Base-by-base conservation (phyloP, 2,888 invertebrate species). In the Lordiphosa andalusiaca region DNA sequence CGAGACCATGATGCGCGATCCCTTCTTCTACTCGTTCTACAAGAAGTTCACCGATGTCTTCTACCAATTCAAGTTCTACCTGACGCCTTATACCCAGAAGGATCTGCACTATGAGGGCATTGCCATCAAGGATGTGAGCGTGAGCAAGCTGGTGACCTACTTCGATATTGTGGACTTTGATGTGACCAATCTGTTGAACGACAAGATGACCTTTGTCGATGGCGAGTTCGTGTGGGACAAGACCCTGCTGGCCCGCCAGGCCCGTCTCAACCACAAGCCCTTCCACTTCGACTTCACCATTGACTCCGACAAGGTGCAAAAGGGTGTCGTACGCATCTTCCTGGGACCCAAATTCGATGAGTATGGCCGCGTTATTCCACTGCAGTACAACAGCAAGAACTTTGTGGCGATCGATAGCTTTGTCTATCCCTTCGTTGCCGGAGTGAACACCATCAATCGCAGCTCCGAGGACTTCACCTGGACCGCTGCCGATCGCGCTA, bases 91-190 rank as follows among this genome's bases (percentile, higher is more conserved):
- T 90, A 77, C 91, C 2, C 90, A 90, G 50, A 91, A 93, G 35
- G 92, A 93, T 62, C 89, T 94, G 5, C 83, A 89, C 71, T 93
- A 91, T 89, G 91, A 92, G 1, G 93, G 93, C 39, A 91, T 94
- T 10, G 91, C 91, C 67, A 91, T 94, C 69, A 91, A 92, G 67
- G 91, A 91, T 33, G 90, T 94, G 2, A 88, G 90, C 6, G 91
- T 93, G 12, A 93, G 93, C 84, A 92, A 93, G 63, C 90, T 94
- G n/a, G 87, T 91, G n/a, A 94, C 94, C 6, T 94, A 91, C 90
- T 94, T 93, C 80, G 94, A 94, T 70, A 91, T 92, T 77, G 93
- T 91, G 73, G 91, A 93, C 52, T 89, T 93, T 78, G 92, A 93
- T 71, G 92, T 93, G 68, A 92, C 92, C 72, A 93, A 93, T 72